Evolutionary conservation across 1,140 invertebrate species (phyloP), one percentile per base, ranked within the genome.

Genomic region (Diorhabda sublineata): DNA sequence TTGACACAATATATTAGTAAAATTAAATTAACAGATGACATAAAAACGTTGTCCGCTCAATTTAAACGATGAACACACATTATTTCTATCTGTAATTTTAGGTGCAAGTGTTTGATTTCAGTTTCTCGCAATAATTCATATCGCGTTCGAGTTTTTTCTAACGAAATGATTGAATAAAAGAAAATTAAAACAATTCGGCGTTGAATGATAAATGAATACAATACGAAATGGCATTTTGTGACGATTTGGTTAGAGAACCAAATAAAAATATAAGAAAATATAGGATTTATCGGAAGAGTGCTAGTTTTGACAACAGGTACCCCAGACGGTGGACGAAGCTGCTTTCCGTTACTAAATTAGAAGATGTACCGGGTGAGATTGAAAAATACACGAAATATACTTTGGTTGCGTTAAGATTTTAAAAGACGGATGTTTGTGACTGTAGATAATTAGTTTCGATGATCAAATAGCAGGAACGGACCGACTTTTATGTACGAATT

Each of bases 181-280:
- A 8, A 42, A 43, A 47, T 42, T 7, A 42, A 26, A 47, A 42
- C 26, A 41, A 52, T 64, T 52, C 42, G 42, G 47, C 26, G 59
- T 68, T 41, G 42, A 59, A 5, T 68, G 59, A 58, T 45, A 42
- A 41, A 58, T 45, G 63, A 43, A 69, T 64, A 11, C 44, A 65
- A 61, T 66, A 74, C 73, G 74, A 5, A 45, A 64, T 64, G 63
- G 8, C 26, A 11, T 73, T 72, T 44, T 70, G 72, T 62, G 72
- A 73, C 26, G 74, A 73, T 58, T 71, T 70, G 26, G 61, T 76
- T 43, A 67, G 44, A 52, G 75, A 75, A 60, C 73, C 74, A 2
- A 69, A 52, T 44, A 57, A 64, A 5, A 69, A 69, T 11, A 70
- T 43, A 59, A 66, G 78, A 43, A 79, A 76, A 72, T 79, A 78